A percentile compares a stretch with the other conserved stretches of the same genome.
Conservation (phyloP, 2,797 vertebrate species). For the Rhinella marina region DNA sequence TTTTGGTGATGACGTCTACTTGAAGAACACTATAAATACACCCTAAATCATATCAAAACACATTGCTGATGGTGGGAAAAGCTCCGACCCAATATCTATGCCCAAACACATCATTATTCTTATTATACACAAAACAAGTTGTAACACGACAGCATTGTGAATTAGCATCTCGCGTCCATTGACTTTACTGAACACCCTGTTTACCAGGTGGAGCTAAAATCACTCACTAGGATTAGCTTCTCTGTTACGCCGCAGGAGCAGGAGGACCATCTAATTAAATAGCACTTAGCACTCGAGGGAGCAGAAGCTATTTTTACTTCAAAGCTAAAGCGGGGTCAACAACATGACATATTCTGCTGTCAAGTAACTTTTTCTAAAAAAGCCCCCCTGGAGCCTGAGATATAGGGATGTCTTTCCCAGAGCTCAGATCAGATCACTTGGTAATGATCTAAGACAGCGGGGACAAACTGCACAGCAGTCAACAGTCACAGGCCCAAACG, state of each 20-base stretch:
- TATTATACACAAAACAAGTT: conserved; percentile 19
- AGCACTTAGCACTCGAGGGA: conserved; percentile 48
- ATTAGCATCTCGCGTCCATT: conserved; percentile 9
- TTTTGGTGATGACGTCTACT: not conserved
- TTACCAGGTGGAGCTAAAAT: conserved; percentile 40
- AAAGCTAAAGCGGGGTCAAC: conserved; percentile 36
- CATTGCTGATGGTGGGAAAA: conserved; percentile 3
- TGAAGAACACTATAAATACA: conserved; percentile 18
- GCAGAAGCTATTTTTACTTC: conserved; percentile 44
- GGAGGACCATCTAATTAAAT: conserved; percentile 35
- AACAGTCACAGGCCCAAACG: conserved; percentile 5
- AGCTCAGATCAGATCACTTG: conserved; percentile 35
- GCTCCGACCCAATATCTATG: conserved; percentile 4
- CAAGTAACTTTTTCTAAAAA: conserved; percentile 30
- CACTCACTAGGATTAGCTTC: conserved; percentile 17
- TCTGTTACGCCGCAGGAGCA: not conserved
- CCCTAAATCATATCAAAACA: not conserved
- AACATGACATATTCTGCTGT: conserved; percentile 46
- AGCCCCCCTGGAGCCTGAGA: conserved; percentile 38
- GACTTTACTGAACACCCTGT: not conserved
- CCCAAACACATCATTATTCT: conserved; percentile 16
- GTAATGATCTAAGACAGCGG: conserved; percentile 35
- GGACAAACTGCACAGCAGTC: conserved; percentile 24
- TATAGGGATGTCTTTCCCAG: conserved; percentile 50
- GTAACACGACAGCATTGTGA: conserved; percentile 8